Evolutionary conservation across 2,113 vertebrate species (phyloP).

Genomic region (Seriola quinqueradiata): DNA sequence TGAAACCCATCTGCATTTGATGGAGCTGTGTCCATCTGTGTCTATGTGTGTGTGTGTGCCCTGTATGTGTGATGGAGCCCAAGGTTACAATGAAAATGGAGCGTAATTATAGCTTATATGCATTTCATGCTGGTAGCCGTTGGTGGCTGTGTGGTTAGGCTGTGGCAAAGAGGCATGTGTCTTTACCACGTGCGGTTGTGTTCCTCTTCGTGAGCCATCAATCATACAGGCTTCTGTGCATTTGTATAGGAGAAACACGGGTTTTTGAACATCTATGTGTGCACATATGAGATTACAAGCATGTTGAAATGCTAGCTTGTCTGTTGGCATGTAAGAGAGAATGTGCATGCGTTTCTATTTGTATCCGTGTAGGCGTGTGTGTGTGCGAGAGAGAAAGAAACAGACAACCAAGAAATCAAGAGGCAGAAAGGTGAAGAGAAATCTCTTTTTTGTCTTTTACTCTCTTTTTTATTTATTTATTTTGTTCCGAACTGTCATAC

Average conservation of each 20-base stretch:
- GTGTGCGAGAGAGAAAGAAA: conserved; percentile 35
- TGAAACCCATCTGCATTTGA: conserved; percentile 33
- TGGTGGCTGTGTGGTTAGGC: conserved; percentile 49
- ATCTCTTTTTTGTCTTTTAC: conserved; percentile 19
- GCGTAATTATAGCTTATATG: conserved; percentile 49
- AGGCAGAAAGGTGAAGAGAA: conserved; percentile 36
- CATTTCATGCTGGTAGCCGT: conserved; percentile 24
- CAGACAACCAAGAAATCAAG: conserved; percentile 41
- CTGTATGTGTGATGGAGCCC: conserved; percentile 16
- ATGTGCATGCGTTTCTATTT: neutral
- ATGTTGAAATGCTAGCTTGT: conserved; percentile 2
- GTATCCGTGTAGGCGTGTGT: neutral
- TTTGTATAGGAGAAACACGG: neutral
- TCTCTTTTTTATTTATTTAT: conserved; percentile 54
- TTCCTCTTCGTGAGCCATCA: conserved; percentile 32
- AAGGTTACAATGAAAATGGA: conserved; percentile 34
- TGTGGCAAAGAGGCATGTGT: conserved; percentile 38
- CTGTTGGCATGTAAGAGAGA: neutral
- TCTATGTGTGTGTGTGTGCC: neutral
- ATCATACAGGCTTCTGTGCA: conserved; percentile 18
- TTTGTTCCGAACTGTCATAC: conserved; percentile 38
- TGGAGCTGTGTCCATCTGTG: neutral
- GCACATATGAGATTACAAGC: neutral
- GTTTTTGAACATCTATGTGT: neutral
- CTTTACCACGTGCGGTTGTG: conserved; percentile 52